phyloP scores from a whole-genome alignment of 2,888 invertebrate genomes.

The Limnephilus auricula region DNA sequence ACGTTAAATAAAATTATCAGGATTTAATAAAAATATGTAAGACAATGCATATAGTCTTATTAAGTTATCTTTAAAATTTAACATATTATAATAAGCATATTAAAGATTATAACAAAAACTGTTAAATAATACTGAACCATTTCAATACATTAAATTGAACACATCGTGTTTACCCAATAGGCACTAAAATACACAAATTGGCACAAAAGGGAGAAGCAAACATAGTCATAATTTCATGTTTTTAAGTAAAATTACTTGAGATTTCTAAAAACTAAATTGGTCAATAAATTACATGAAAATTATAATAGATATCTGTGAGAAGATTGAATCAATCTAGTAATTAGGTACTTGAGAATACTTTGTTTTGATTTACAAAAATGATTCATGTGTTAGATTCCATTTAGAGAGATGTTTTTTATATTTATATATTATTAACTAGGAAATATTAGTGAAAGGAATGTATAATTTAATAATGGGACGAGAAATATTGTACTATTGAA shows the following conservation, averaged over 20 bases:
- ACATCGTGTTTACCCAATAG: conserved; percentile 9
- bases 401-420: background rate
- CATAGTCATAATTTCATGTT: conserved; percentile 16
- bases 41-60: background rate
- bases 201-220: conserved; percentile 33
- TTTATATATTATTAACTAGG: background rate
- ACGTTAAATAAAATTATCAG: background rate
- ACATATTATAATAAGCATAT: background rate
- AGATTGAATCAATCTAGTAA: background rate
- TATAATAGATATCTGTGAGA: background rate
- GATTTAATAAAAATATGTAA: background rate
- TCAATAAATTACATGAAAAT: background rate
- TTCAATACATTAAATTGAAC: conserved; percentile 11
- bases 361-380: background rate
- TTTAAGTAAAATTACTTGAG: background rate
- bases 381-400: background rate
- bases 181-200: conserved; percentile 19
- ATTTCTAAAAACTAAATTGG: background rate
- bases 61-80: background rate
- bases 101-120: conserved; percentile 14
- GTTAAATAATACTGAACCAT: conserved; percentile 22
- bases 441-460: conserved; percentile 33
- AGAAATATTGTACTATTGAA: conserved; percentile 5
- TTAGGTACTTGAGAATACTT: background rate
- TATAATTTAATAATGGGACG: conserved; percentile 3